Base-by-base conservation (phyloP, 2,797 vertebrate genomes). In the Hypotaenidia philippensis region DNA sequence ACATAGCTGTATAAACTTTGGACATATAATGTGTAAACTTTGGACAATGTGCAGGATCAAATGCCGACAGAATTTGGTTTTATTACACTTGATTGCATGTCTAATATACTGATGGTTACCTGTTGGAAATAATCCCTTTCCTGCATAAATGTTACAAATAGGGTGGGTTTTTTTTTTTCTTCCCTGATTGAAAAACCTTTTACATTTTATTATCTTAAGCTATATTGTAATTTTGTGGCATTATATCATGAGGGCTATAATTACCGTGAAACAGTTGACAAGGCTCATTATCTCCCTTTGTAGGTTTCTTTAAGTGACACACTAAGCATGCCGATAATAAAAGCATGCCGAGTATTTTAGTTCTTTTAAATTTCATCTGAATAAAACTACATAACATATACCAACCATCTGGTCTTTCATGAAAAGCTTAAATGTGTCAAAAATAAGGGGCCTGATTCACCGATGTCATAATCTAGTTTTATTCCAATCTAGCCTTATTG, bases 371-470 rank as follows among this genome's bases (percentile, higher is more conserved):
- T 95, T 95, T 95, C 84, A 91, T 93, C 91, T 97, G 91, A 96
- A 92, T 94, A 95, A 96, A 95, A 92, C 86, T 77, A 66, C 52
- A 80, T 91, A 96, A 96, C 91, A 70, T 75, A 75, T 70, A 96
- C 70, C 88, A 94, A 71, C 95, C 94, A 90, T 79, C 85, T 96
- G 96, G 80, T 92, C 81, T 96, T 96, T 81, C 80, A 96, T 93
- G 92, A 96, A 94, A 96, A 94, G 76, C 87, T 96, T 88, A 92
- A 94, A 91, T 87, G 75, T 97, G 91, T 96, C 78, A 93, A 84
- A 93, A 96, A 79, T 87, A 85, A 91, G 68, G 40, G 52, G 41
- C 74, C 61, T 91, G 83, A 94, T 92, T 94, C 85, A 91, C 81
- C 59, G 85, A 11, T 81, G 49, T 94, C 76, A 92, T 83, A 57